phyloP scores from a whole-genome alignment of 2,888 invertebrate species.

The Aethes cnicana region DNA sequence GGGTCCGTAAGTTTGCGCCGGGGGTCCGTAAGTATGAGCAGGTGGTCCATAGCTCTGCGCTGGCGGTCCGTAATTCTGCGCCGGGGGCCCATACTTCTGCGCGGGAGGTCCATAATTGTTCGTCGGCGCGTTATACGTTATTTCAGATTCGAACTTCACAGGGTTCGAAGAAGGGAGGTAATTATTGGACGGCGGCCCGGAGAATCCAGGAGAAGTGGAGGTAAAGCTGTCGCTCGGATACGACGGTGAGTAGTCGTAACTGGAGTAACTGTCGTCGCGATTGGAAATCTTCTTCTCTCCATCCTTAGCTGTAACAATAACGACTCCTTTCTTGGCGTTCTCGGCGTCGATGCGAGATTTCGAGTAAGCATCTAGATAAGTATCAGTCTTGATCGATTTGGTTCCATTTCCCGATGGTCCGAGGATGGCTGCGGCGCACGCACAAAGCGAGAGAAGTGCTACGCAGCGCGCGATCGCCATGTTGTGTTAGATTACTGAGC shows the following conservation, averaged over 20 bases:
- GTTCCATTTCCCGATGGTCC: slow-evolving; percentile 64
- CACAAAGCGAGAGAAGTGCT: slow-evolving; percentile 53
- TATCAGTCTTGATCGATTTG: slow-evolving; percentile 74
- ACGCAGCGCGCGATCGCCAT: slow-evolving; percentile 58
- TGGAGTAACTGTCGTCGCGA: slow-evolving; percentile 70
- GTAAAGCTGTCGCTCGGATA: slow-evolving; percentile 59
- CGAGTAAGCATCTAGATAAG: slow-evolving; percentile 85
- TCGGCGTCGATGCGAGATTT: slow-evolving; percentile 79
- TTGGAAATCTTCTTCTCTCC: slow-evolving; percentile 75
- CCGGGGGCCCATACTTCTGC: slow-evolving; percentile 49
- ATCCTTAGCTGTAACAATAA: slow-evolving; percentile 73
- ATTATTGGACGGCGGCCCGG: slow-evolving; percentile 44
- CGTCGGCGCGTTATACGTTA: slow-evolving; percentile 61
- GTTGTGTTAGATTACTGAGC: slow-evolving; percentile 48
- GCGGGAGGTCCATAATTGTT: slow-evolving; percentile 62
- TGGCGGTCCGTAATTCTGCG: slow-evolving; percentile 61
- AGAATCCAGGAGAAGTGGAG: slow-evolving; percentile 48
- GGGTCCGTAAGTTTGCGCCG: slow-evolving; percentile 63
- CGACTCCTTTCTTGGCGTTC: slow-evolving; percentile 69
- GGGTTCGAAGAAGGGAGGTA: slow-evolving; percentile 57
- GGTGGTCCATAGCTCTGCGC: slow-evolving; percentile 59
- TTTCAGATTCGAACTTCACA: slow-evolving; percentile 59
- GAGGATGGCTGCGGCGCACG: slow-evolving; percentile 63
- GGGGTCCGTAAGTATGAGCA: slow-evolving; percentile 69
- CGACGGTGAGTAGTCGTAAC: slow-evolving; percentile 72